Conservation (phyloP, 2,113 vertebrate species). For the Cyanocitta stelleri region DNA sequence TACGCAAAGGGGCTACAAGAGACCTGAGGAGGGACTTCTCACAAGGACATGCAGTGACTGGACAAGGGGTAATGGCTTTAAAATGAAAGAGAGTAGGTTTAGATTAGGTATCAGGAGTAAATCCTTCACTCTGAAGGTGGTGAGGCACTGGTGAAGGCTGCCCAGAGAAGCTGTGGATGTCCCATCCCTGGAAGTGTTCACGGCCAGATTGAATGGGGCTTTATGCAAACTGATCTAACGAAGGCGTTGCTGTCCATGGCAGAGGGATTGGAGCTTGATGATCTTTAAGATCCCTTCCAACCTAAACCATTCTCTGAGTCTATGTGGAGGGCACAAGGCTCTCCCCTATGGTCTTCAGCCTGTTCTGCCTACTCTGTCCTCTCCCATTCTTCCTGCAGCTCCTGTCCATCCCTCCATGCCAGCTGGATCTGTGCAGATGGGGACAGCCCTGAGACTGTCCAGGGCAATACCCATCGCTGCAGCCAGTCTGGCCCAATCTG, state of each 20-base stretch:
- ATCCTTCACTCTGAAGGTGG: background rate
- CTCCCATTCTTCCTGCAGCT: background rate
- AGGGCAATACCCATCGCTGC: background rate
- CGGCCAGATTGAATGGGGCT: background rate
- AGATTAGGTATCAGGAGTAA: background rate
- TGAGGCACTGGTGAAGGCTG: background rate
- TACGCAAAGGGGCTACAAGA: background rate
- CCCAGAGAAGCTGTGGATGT: background rate
- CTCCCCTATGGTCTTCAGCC: background rate
- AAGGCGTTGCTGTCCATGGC: background rate
- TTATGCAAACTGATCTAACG: background rate
- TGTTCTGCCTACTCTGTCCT: background rate
- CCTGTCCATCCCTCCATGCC: background rate
- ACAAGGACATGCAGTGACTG: background rate
- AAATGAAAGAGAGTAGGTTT: background rate
- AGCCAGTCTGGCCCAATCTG: background rate
- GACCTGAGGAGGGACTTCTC: background rate
- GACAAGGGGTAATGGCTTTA: background rate
- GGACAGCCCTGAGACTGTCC: background rate
- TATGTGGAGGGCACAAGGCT: background rate
- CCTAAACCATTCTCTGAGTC: background rate
- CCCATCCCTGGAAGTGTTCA: background rate
- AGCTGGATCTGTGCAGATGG: background rate
- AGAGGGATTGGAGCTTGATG: background rate
- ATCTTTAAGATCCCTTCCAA: background rate